A percentile compares a stretch with the other conserved stretches of the same genome.
phyloP scores from a whole-genome alignment of 1,140 invertebrate species.

The Zaprionus kolodkinae region DNA sequence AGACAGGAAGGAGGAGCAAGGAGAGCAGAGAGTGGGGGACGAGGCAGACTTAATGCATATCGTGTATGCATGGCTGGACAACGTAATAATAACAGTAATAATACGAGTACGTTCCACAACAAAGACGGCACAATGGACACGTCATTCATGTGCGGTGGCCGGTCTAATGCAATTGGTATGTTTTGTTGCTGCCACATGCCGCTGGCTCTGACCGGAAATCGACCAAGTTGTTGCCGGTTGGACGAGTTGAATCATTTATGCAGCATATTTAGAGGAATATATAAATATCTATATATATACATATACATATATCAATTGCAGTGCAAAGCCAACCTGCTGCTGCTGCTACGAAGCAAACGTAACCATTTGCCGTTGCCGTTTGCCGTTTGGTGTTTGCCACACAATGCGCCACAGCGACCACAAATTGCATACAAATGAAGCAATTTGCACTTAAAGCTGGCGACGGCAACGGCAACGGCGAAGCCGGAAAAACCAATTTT shows the following conservation, averaged over 20 bases:
- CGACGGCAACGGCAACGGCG: slow-evolving; percentile 20
- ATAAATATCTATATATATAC: slow-evolving; percentile 28
- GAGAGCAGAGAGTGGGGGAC: background rate
- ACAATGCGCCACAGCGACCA: slow-evolving; percentile 45
- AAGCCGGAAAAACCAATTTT: slow-evolving; percentile 55
- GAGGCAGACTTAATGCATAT: background rate
- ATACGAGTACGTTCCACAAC: background rate
- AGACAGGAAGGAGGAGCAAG: background rate
- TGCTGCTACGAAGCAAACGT: slow-evolving; percentile 37
- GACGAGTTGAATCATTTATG: slow-evolving; percentile 19
- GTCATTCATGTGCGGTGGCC: background rate
- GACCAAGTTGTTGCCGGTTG: slow-evolving; percentile 2
- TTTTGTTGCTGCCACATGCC: slow-evolving; percentile 4
- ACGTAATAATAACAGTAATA: slow-evolving; percentile 9
- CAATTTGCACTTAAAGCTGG: slow-evolving; percentile 66
- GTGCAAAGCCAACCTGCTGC: background rate
- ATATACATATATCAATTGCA: slow-evolving; percentile 2
- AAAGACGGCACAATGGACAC: slow-evolving; percentile 7
- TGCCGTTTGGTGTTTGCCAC: slow-evolving; percentile 17
- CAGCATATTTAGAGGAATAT: slow-evolving; percentile 30
- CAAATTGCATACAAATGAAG: slow-evolving; percentile 73
- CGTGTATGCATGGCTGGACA: background rate
- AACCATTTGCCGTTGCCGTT: slow-evolving; percentile 22
- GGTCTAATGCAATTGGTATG: slow-evolving; percentile 2
- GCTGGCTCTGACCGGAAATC: background rate